Base-by-base conservation (phyloP, 1,140 invertebrate species). In the Pectinophora gossypiella region DNA sequence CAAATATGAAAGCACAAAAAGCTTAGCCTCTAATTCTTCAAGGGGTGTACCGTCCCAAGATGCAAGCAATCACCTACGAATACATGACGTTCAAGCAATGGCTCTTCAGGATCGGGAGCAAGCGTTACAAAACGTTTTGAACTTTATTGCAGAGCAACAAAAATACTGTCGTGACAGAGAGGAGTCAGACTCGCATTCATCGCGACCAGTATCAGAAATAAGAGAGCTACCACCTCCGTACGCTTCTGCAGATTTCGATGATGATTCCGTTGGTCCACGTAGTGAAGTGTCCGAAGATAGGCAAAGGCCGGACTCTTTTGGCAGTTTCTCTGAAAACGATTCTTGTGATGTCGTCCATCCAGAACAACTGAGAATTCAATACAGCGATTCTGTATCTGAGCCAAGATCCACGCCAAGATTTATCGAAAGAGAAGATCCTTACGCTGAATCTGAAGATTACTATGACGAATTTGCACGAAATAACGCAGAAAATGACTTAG, bases 1-100 rank as follows among this genome's bases (percentile, higher is more conserved):
- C 22, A 94, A 94, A 80, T 94, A 94, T 67, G 94, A 94, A 80
- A 94, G 93, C 74, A 93, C 91, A 51, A 94, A 93, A 72, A 94
- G 93, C 73, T 84, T 94, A 66, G 93, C 93, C n/a, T 93, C 92
- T 6, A 93, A 91, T 50, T 94, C 93, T 15, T 94, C 93, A 18
- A 89, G 90, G 68, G 90, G 91, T 48, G 68, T 90, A 13, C 83
- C 89, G 0, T 82, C 88, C 12, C 87, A 88, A 54, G 88, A 84
- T 52, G 71, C 78, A 6, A 75, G 64, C 23, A 80, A 49, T 60
- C 76, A 84, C 59, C 68, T 85, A 27, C 64, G 84, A 66, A 72
- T 86, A 45, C 77, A 85, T 18, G 87, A 89, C 45, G 78, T 86
- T 4, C 85, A 88, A 62, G 71, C 78, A 1, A 71, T 80, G 74